Base-by-base conservation (phyloP, 2,797 vertebrate genomes). In the Setipinna tenuifilis region DNA sequence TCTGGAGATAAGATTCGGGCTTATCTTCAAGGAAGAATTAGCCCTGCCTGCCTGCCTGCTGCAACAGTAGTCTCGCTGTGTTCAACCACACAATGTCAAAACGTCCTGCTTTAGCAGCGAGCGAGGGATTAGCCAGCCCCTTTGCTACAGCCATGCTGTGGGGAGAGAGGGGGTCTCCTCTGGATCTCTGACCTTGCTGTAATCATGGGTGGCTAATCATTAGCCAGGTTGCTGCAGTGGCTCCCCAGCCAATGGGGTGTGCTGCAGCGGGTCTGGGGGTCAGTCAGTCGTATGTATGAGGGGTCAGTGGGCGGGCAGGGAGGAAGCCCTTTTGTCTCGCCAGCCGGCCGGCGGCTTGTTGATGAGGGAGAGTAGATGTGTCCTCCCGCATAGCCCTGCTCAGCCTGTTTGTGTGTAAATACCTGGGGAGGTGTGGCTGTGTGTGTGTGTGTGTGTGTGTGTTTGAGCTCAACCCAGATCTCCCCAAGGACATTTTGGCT, bases 391-490 rank as follows among this genome's bases (percentile, higher is more conserved):
- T 81, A 78, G 1, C 75, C 61, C 87, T 57, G 28, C 83, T 89
- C 44, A 82, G 83, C 87, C 88, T 93, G 90, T 94, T 92, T 93
- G 88, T 86, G 86, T 93, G 87, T 93, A 93, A 94, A 93, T 90
- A 92, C n/a, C 31, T 82, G 28, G 31, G 25, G 57, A 58, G 48
- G 2, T 17, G 83, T 50, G 59, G 50, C 50, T 54, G 2, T 61
- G 23, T 19, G 31, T 25, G 28, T 78, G 31, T n/a, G 54, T 21
- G 83, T 83, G 61, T 83, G 83, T 59, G 82, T 31, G 12, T n/a
- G 58, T 78, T 54, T 48, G 19, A n/a, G 46, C 21, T 81, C 9
- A 25, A 21, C 48, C 46, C 68, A 80, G n/a, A 80, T 78, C 19
- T 78, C 23, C 25, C 71, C 71, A 78, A 78, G 71, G 71, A 78